These are phyloP conservation scores for Tinea pellionella DNA, from an alignment of 2,888 invertebrate genomes.

Conservation along the genomic window DNA sequence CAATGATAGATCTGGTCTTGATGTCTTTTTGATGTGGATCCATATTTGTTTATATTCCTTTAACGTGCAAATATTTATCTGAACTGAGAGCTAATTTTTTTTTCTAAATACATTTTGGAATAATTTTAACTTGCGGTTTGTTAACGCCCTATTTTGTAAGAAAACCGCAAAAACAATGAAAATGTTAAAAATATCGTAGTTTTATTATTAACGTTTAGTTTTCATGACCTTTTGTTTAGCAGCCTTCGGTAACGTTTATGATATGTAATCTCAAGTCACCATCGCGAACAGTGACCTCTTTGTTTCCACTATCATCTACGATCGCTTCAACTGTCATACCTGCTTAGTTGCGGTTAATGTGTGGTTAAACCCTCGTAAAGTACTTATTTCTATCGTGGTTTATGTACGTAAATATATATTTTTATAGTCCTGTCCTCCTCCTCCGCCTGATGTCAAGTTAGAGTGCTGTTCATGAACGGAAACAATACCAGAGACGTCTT, in stretches of 20 bases:
- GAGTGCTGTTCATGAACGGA: too few species aligned
- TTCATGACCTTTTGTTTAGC: not conserved
- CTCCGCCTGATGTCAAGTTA: too few species aligned
- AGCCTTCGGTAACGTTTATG: slow-evolving; percentile 6
- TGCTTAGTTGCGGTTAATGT: not conserved
- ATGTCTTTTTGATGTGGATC: slow-evolving; percentile 4
- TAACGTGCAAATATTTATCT: not conserved
- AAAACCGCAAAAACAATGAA: not conserved
- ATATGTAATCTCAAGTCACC: slow-evolving; percentile 20
- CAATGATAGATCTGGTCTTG: not conserved
- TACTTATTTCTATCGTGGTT: not conserved
- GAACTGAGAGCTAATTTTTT: not conserved
- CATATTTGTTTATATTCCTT: not conserved
- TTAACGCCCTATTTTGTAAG: not conserved
- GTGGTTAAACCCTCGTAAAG: not conserved
- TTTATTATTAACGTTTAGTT: not conserved
- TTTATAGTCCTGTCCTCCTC: too few species aligned
- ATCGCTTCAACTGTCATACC: not conserved
- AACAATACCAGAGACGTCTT: too few species aligned
- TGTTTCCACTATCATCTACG: slow-evolving; percentile 20
- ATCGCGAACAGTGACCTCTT: slow-evolving; percentile 26
- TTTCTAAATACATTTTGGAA: not conserved
- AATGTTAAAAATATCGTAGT: not conserved
- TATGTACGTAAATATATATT: not conserved
- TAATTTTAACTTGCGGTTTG: not conserved